Conservation (phyloP, 2,113 vertebrate genomes). For the Recurvirostra avosetta region DNA sequence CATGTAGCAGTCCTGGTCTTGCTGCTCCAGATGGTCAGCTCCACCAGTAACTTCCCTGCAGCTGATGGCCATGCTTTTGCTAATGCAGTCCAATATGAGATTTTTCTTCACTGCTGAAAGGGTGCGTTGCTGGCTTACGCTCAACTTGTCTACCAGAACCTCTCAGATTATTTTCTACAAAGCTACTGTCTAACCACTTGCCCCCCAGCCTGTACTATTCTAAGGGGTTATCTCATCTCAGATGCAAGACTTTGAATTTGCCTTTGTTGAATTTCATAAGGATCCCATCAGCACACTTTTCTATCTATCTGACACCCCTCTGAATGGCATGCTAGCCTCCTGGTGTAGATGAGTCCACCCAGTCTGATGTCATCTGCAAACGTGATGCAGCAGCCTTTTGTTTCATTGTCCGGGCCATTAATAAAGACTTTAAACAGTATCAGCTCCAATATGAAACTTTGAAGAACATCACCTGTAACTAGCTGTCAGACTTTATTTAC, state of each 20-base stretch:
- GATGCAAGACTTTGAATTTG: background rate
- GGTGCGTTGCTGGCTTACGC: background rate
- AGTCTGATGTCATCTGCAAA: background rate
- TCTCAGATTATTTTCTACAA: background rate
- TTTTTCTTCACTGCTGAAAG: background rate
- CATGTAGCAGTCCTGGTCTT: background rate
- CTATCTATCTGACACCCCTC: background rate
- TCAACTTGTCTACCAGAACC: background rate
- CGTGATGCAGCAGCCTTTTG: background rate
- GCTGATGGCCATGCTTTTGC: background rate
- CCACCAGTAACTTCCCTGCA: fast-evolving
- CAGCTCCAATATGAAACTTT: background rate
- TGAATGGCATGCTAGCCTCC: background rate
- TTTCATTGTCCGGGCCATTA: background rate
- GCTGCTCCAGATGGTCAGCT: background rate
- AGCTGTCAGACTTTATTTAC: background rate
- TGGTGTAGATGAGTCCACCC: background rate
- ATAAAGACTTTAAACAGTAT: background rate
- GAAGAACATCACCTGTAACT: background rate
- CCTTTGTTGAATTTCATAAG: background rate
- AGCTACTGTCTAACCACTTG: background rate
- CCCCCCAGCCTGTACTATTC: fast-evolving
- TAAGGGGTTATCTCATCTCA: background rate
- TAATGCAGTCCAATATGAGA: background rate
- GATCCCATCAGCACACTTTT: background rate